Evolutionary conservation across 2,888 invertebrate species (phyloP).

Genomic region (Corythucha ciliata): DNA sequence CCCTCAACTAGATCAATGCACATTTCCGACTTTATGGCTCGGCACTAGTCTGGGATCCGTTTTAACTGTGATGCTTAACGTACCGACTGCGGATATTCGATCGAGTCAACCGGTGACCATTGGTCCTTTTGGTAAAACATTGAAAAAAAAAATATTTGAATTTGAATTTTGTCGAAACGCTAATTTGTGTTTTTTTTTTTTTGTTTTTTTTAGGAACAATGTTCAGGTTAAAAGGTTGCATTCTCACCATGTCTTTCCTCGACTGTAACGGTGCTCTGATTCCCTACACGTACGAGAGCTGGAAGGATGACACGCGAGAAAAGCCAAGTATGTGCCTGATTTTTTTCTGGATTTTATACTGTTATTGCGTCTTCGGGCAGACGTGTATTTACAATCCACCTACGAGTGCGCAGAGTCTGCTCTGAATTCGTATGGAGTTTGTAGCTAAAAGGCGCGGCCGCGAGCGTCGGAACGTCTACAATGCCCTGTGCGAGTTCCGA

Average conservation of each 20-base stretch:
- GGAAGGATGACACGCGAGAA: constrained; percentile 79
- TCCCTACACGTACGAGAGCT: constrained; percentile 80
- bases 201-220: constrained; percentile 62
- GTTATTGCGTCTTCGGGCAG: too few species aligned
- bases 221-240: constrained; percentile 91
- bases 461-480: too few species aligned
- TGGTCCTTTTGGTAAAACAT: constrained; percentile 67
- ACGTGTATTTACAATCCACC: too few species aligned
- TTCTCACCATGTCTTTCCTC: constrained; percentile 88
- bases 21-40: constrained; percentile 90
- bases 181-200: constrained; percentile 5
- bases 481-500: too few species aligned
- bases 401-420: too few species aligned
- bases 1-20: constrained; percentile 62
- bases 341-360: too few species aligned
- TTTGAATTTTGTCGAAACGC: neutral
- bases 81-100: constrained; percentile 69
- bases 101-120: constrained; percentile 78
- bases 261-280: constrained; percentile 90
- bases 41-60: constrained; percentile 96
- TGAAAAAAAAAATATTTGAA: neutral
- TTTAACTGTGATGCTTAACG: constrained; percentile 78
- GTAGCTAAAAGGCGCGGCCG: too few species aligned
- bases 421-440: too few species aligned
- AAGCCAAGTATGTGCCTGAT: constrained; percentile 39